Evolutionary conservation across 2,888 invertebrate genomes (phyloP).

Genomic region (Eupithecia abbreviata): DNA sequence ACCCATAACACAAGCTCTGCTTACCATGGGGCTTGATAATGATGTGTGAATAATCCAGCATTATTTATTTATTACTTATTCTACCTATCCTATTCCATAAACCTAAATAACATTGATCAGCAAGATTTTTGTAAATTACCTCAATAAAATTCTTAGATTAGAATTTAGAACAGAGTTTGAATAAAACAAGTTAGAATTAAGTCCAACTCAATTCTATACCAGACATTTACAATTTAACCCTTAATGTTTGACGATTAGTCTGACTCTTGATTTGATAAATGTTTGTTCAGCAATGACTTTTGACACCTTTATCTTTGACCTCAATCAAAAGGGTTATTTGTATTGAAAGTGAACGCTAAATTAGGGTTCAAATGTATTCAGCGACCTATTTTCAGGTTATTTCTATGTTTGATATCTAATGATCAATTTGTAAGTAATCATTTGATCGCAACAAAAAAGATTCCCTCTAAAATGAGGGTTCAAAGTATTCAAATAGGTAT

Average conservation of each 20-base stretch:
- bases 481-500: too few species aligned
- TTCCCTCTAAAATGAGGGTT: not conserved
- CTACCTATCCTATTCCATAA: not conserved
- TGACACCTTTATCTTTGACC: constrained; percentile 11
- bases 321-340: constrained; percentile 13
- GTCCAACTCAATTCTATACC: not conserved
- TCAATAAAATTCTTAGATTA: not conserved
- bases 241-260: constrained; percentile 10
- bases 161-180: not conserved
- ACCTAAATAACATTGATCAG: not conserved
- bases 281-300: constrained; percentile 11
- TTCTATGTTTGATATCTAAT: not conserved
- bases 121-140: not conserved
- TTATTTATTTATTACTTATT: too few species aligned
- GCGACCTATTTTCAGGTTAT: not conserved
- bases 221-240: constrained; percentile 10
- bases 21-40: too few species aligned
- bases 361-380: not conserved
- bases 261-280: constrained; percentile 11
- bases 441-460: not conserved
- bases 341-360: constrained; percentile 5
- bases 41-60: too few species aligned
- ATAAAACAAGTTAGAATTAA: constrained; percentile 10
- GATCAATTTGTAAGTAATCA: not conserved
- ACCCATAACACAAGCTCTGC: too few species aligned